phyloP scores from a whole-genome alignment of 2,888 invertebrate species.

The Phoronis australis region DNA sequence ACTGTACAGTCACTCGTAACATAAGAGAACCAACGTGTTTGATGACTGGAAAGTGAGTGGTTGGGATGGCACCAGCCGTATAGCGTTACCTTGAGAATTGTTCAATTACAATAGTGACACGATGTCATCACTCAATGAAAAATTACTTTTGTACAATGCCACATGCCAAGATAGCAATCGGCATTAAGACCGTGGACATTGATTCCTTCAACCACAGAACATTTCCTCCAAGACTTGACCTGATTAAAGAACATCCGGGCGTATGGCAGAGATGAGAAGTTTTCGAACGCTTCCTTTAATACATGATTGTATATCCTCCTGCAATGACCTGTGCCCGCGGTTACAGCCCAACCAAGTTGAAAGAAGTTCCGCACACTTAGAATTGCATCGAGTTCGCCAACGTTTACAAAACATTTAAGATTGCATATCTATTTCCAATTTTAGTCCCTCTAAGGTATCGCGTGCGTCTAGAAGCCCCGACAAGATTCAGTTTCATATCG shows the following conservation, averaged over 20 bases:
- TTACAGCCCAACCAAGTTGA: slow-evolving; percentile 16
- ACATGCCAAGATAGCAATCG: slow-evolving; percentile 47
- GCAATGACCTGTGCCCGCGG: slow-evolving; percentile 25
- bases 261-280: slow-evolving; percentile 34
- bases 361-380: slow-evolving; percentile 13
- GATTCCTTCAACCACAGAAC: slow-evolving; percentile 8
- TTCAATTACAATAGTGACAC: background rate
- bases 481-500: slow-evolving; percentile 25
- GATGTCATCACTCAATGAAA: slow-evolving; percentile 5
- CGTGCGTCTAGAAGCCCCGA: slow-evolving; percentile 13
- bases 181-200: slow-evolving; percentile 40
- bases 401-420: slow-evolving; percentile 14
- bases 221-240: slow-evolving; percentile 26
- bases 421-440: background rate
- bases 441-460: slow-evolving; percentile 9
- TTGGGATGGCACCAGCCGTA: slow-evolving; percentile 31
- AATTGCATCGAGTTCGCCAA: slow-evolving; percentile 15
- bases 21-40: too few species aligned
- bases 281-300: slow-evolving; percentile 22
- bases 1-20: too few species aligned
- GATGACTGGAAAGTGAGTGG: slow-evolving; percentile 29
- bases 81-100: slow-evolving; percentile 20
- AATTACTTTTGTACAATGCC: slow-evolving; percentile 30
- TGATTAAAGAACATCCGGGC: slow-evolving; percentile 27
- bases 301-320: slow-evolving; percentile 26